phyloP scores from a whole-genome alignment of 2,888 invertebrate species.

The Ditylenchus weischeri region DNA sequence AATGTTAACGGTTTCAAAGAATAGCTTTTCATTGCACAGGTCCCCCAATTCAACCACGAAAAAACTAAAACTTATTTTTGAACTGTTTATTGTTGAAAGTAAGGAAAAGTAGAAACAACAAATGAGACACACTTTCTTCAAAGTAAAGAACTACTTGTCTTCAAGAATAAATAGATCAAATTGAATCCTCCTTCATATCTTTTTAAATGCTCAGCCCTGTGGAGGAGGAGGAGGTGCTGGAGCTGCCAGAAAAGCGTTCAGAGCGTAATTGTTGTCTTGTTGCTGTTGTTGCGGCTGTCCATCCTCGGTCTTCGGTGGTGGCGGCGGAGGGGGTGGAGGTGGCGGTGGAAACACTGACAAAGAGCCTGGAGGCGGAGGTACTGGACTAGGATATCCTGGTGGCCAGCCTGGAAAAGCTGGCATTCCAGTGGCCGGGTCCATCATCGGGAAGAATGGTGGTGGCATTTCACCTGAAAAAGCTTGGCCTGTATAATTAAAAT shows the following conservation, averaged over 20 bases:
- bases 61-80: too few relatives aligned
- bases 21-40: too few relatives aligned
- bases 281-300: not conserved
- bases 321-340: conserved; percentile 30
- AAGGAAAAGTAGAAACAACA: too few relatives aligned
- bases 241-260: conserved; percentile 18
- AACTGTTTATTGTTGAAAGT: too few relatives aligned
- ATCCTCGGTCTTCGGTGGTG: conserved; percentile 15
- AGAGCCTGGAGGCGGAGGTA: conserved; percentile 25
- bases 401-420: conserved; percentile 21
- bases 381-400: conserved; percentile 15
- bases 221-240: conserved; percentile 21
- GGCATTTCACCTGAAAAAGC: conserved; percentile 5
- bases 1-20: too few relatives aligned
- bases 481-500: not conserved
- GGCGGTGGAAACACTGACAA: conserved; percentile 27
- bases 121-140: too few relatives aligned
- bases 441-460: conserved; percentile 6
- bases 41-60: too few relatives aligned
- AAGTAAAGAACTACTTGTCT: too few relatives aligned
- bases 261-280: not conserved
- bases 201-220: too few relatives aligned
- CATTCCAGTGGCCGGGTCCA: conserved; percentile 10
- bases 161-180: too few relatives aligned
- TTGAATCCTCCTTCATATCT: too few relatives aligned